Percentiles rank a stretch among this genome's conserved stretches.
Evolutionary conservation across 2,113 vertebrate genomes (phyloP).

Genomic region (Antigone vipio): DNA sequence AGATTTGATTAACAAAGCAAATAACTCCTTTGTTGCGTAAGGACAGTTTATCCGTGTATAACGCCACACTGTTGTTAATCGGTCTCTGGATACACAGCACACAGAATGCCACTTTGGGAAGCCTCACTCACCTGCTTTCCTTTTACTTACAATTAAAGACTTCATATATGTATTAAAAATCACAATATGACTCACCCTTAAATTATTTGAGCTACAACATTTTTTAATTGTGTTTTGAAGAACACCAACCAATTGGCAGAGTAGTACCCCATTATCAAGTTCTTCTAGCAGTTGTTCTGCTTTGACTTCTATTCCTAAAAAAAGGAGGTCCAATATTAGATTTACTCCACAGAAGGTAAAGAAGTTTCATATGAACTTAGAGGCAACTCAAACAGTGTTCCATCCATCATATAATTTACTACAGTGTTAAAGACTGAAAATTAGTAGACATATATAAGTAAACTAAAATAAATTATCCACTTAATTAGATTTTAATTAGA

Average conservation of each 20-base stretch:
- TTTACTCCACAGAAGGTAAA: neutral
- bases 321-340: neutral
- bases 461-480: neutral
- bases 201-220: constrained; percentile 73
- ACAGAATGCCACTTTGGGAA: neutral
- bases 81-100: neutral
- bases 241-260: constrained; percentile 84
- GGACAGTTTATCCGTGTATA: neutral
- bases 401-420: neutral
- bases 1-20: neutral
- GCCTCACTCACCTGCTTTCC: neutral
- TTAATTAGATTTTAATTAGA: neutral
- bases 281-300: constrained; percentile 83
- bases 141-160: neutral
- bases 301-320: constrained; percentile 77
- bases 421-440: neutral
- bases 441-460: neutral
- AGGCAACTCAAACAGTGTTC: neutral
- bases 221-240: constrained; percentile 85
- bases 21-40: neutral
- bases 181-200: constrained; percentile 75
- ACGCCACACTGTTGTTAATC: neutral
- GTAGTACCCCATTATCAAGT: constrained; percentile 80
- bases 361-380: neutral
- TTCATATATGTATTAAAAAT: neutral